Percentiles rank a stretch among this genome's conserved stretches.
Evolutionary conservation across 2,797 vertebrate genomes (phyloP).

Genomic region (Decapterus maruadsi): DNA sequence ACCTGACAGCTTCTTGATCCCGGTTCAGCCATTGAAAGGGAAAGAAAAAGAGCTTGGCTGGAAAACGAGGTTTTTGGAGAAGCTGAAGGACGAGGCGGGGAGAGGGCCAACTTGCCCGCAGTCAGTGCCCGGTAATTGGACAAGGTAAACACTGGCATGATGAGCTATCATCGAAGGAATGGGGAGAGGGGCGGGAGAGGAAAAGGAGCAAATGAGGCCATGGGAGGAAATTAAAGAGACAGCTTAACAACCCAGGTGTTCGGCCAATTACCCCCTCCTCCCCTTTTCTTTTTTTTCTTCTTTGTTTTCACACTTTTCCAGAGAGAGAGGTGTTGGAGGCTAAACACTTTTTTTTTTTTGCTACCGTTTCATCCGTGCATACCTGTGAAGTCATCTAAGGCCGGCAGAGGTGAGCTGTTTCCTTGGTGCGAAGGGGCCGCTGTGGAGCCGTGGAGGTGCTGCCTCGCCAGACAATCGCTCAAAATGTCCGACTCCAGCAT

Average conservation of each 20-base stretch:
- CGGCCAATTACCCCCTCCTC: slow-evolving; percentile 20
- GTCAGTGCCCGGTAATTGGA: slow-evolving; percentile 78
- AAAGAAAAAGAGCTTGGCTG: slow-evolving; percentile 75
- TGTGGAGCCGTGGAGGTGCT: slow-evolving; percentile 73
- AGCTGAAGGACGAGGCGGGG: slow-evolving; percentile 68
- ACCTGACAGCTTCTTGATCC: slow-evolving; percentile 85
- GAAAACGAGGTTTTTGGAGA: slow-evolving; percentile 70
- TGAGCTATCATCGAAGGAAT: slow-evolving; percentile 77
- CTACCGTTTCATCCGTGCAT: slow-evolving; percentile 49
- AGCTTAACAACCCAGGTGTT: slow-evolving; percentile 71
- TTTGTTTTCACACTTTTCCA: slow-evolving; percentile 52
- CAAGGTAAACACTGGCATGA: slow-evolving; percentile 82
- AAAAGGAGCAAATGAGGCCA: slow-evolving; percentile 76
- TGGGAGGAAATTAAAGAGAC: slow-evolving; percentile 70
- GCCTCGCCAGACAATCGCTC: slow-evolving; percentile 76
- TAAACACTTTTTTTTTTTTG: slow-evolving; percentile 21
- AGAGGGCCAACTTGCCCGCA: slow-evolving; percentile 68
- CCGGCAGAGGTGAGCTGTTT: slow-evolving; percentile 59
- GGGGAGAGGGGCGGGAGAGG: slow-evolving; percentile 55
- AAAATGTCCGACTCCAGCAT: slow-evolving; percentile 73
- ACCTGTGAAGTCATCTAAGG: slow-evolving; percentile 77
- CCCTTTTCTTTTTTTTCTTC: background rate
- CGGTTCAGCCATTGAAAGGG: slow-evolving; percentile 79
- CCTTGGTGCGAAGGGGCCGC: slow-evolving; percentile 59
- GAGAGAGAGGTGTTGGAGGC: slow-evolving; percentile 21